Percentiles rank a stretch among this genome's conserved stretches.
Evolutionary conservation across 2,797 vertebrate genomes (phyloP).

Genomic region (Lycodopsis pacificus): DNA sequence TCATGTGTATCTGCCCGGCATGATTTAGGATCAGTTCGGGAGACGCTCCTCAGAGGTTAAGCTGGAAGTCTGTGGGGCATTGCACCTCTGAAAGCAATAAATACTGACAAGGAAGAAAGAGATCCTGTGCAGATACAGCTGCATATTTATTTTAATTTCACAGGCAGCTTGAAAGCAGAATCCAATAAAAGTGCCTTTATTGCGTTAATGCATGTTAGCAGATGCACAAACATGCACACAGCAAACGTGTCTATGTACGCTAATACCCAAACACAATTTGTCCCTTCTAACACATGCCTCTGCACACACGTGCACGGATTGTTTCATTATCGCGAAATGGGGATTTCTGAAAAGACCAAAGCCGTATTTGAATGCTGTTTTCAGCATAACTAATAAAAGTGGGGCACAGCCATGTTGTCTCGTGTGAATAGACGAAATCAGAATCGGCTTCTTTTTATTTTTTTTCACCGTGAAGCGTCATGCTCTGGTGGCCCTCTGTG

Average conservation of each 20-base stretch:
- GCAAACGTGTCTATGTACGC: constrained; percentile 30
- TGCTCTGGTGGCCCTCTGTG: constrained; percentile 58
- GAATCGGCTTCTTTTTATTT: constrained; percentile 55
- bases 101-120: constrained; percentile 76
- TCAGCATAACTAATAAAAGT: constrained; percentile 70
- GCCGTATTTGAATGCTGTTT: constrained; percentile 63
- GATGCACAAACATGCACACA: constrained; percentile 63
- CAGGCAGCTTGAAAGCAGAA: constrained; percentile 69
- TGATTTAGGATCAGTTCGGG: constrained; percentile 77
- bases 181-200: constrained; percentile 74
- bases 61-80: constrained; percentile 72
- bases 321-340: constrained; percentile 72
- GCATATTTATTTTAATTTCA: constrained; percentile 81
- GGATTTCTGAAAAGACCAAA: constrained; percentile 66
- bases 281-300: constrained; percentile 26
- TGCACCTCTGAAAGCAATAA: constrained; percentile 76
- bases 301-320: constrained; percentile 49
- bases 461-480: constrained; percentile 54
- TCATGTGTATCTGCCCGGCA: constrained; percentile 75
- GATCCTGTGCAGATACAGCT: constrained; percentile 73
- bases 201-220: constrained; percentile 71
- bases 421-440: constrained; percentile 69
- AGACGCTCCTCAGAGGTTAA: constrained; percentile 77
- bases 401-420: constrained; percentile 65
- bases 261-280: constrained; percentile 34